Evolutionary conservation across 2,797 vertebrate genomes (phyloP), one percentile per base, ranked within the genome.

Genomic region (Peromyscus melanophrys): DNA sequence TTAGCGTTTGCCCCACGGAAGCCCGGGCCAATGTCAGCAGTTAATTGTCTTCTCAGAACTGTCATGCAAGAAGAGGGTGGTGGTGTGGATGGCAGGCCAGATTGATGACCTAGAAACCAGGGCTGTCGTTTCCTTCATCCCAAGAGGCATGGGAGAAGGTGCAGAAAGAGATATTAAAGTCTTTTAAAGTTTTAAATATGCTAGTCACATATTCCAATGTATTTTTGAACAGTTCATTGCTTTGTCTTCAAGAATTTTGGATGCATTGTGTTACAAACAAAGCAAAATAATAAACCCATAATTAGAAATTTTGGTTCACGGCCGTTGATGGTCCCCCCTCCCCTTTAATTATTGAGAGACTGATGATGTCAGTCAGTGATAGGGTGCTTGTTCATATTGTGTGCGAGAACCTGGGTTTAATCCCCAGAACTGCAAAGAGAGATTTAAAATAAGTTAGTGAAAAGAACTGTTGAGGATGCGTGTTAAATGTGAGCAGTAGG

Each of bases 11-110:
- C 57, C 76, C 4, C 17, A 5, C 34, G 8, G 89, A 43, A 86
- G 80, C 65, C 37, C 25, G 52, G 63, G 92, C 94, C 75, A 8
- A 13, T 63, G 96, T 92, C 76, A 88, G 90, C 87, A 91, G 34
- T 80, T 82, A 55, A 37, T 29, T 65, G 4, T 16, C 0, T 94
- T 76, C 76, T 90, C 90, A 73, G 87, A 84, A 52, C 78, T 89
- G 71, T 25, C 77, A 2, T 10, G 37, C 12, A 14, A 52, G 17
- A 23, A 46, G 40, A 61, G 37, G 43, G n/a, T 19, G 43, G 7
- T 13, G 91, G 3, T 0, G 0, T 76, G 69, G 81, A 0, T 43
- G 29, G 6, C 0, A 0, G 29, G 29, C 57, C 19, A 9, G 37
- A 11, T 63, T 75, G 65, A 37, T 59, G 4, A 3, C 81, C 69